Base-by-base conservation (phyloP, 92 coral and sea anemone genomes). In the Porites evermanni region DNA sequence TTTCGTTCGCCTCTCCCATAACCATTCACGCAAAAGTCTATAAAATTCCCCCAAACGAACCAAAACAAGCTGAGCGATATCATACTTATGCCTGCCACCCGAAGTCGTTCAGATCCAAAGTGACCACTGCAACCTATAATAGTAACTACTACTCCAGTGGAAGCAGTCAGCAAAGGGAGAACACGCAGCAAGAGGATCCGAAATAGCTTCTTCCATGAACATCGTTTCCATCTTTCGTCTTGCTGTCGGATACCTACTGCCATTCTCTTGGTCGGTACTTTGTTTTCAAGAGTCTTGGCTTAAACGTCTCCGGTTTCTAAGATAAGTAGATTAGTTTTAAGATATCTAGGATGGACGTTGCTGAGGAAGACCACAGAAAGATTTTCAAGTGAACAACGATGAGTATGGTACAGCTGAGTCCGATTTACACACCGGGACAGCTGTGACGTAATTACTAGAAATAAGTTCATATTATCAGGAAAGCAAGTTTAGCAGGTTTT, bases 1-100 rank as follows among this genome's bases (percentile, higher is more conserved):
- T 70, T 44, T 10, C 58, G 78, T 1, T 18, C 47, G 13, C 12
- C 17, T 70, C 59, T 59, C 19, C 86, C 61, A 72, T 81, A 81
- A 58, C 64, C 65, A 10, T 56, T 59, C 16, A 81, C 13, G 13
- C 86, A 81, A 19, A 81, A 81, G 77, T 70, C 58, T 21, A 81
- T 20, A 26, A 81, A 81, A 44, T 81, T 81, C 26, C 86, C 86
- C 75, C 59, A 59, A 44, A 81, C n/a, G 69, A 58, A 81, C 86
- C 86, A 81, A 81, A 81, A 72, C 78, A 81, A 19, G 58, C 86
- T 81, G 7, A 26, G 71, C 44, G 77, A 70, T 24, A 70, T 17
- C 78, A 71, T 56, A 29, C 74, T 59, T 9, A 81, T 58, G 6
- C 86, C 86, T 4, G 44, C 38, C 69, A 58, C 70, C n/a, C 78